Conservation (phyloP, 2,797 vertebrate species). For the Aulostomus chinensis region DNA sequence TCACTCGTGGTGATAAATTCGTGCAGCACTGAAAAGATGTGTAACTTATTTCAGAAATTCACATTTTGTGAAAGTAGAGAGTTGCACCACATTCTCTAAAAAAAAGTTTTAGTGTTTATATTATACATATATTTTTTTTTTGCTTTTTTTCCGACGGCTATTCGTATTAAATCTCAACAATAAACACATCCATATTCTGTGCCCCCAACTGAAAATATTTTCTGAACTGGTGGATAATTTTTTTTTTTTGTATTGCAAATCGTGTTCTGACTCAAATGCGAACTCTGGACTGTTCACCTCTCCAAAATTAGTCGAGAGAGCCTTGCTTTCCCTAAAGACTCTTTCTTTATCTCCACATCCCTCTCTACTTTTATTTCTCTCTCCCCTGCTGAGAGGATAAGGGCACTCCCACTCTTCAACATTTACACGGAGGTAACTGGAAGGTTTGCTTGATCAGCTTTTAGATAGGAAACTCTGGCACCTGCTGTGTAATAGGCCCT, state of each 20-base stretch:
- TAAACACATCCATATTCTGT: too few relatives aligned
- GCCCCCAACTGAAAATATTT: neutral
- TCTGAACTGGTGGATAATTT: conserved; percentile 16
- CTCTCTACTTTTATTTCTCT: conserved; percentile 12
- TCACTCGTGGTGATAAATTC: conserved; percentile 1
- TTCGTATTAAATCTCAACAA: too few relatives aligned
- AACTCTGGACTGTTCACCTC: conserved; percentile 60
- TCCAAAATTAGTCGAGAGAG: conserved; percentile 51
- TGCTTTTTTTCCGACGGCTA: too few relatives aligned
- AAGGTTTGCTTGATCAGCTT: conserved; percentile 64
- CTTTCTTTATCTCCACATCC: conserved; percentile 48
- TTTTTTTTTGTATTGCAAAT: conserved; percentile 41
- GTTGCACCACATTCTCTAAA: too few relatives aligned
- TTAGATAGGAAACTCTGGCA: conserved; percentile 44
- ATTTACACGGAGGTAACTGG: conserved; percentile 55
- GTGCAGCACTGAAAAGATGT: conserved; percentile 1
- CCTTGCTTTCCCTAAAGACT: conserved; percentile 39
- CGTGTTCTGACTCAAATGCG: conserved; percentile 35
- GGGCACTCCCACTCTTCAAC: conserved; percentile 47
- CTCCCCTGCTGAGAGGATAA: conserved; percentile 51
- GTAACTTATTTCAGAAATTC: neutral
- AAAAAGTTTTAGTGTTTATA: too few relatives aligned
- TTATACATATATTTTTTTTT: too few relatives aligned
- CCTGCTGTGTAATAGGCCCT: conserved; percentile 25
- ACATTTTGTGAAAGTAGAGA: too few relatives aligned